Evolutionary conservation across 2,113 vertebrate genomes (phyloP).

Genomic region (Amblyopsis rosae): DNA sequence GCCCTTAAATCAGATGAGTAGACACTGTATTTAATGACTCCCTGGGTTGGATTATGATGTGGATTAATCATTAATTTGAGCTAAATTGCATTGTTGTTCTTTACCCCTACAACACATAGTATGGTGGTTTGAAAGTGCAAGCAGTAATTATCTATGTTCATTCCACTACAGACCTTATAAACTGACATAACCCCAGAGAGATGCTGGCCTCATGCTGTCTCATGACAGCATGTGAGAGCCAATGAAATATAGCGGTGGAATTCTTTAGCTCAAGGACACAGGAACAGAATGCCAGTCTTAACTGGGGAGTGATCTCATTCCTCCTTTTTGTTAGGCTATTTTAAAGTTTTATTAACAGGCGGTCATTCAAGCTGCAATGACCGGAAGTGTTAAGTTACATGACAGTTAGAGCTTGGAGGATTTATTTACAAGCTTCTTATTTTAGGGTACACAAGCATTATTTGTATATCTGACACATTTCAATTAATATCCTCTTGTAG

Average conservation of each 20-base stretch:
- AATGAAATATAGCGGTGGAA: background rate
- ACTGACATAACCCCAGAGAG: background rate
- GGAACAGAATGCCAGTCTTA: constrained; percentile 2
- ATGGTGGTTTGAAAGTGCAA: too few species aligned
- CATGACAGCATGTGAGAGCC: constrained; percentile 1
- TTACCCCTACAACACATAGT: too few species aligned
- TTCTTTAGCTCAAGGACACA: constrained; percentile 11
- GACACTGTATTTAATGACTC: constrained; percentile 11
- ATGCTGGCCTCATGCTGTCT: background rate
- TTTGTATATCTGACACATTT: background rate
- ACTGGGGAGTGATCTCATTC: constrained; percentile 1
- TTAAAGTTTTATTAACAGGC: constrained; percentile 20
- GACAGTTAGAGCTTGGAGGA: background rate
- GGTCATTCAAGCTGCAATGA: background rate
- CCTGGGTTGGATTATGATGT: constrained; percentile 13
- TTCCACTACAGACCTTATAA: background rate
- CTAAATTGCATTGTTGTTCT: background rate
- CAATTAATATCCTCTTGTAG: background rate
- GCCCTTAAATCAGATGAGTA: too few species aligned
- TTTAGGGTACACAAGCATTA: too few species aligned
- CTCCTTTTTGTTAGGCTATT: background rate
- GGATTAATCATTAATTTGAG: background rate
- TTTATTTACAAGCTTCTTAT: too few species aligned
- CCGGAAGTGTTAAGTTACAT: background rate
- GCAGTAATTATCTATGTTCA: background rate